Evolutionary conservation across 1,140 invertebrate species (phyloP), one percentile per base, ranked within the genome.

Genomic region (Trichonephila clavata): DNA sequence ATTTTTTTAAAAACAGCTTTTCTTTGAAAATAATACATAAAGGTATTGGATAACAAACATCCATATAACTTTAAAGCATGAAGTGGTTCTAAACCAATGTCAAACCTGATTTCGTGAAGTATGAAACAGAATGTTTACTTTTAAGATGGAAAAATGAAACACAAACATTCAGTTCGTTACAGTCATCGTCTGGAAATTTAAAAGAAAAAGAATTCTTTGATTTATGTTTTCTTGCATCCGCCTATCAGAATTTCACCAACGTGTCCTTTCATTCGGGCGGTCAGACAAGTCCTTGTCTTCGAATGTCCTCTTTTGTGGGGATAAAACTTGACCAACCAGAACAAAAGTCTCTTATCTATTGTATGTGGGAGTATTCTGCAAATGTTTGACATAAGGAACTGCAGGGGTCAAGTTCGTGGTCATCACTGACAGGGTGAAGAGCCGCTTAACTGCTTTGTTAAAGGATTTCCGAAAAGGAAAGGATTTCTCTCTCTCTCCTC

Each of bases 361-460:
- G 90, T 92, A 59, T 83, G 63, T 77, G 21, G 87, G 32, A 87
- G 86, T 13, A 20, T 71, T 50, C 16, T 89, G 60, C 24, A 50
- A 27, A 27, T 21, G 20, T 43, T 61, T 92, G 90, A 60, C 90
- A 63, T 24, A 27, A 59, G 24, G 27, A 90, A 57, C 50, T 27
- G 59, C 59, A 68, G n/a, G 71, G 90, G 90, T 84, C 80, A 92
- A 92, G 80, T 65, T 84, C 90, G 81, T 84, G 90, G 90, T 84
- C 90, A 92, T 60, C 43, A 81, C 32, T 61, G 57, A 81, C 68
- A 57, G 61, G 89, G 89, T 90, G 89, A 90, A 90, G 77, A 81
- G 27, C 71, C 89, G 24, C 89, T 81, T 90, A 27, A 90, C 68
- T 60, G 77, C 60, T 10, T 59, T 63, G 50, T 89, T 63, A 24